phyloP scores from a whole-genome alignment of 2,113 vertebrate genomes.

The Muscicapa adusta region DNA sequence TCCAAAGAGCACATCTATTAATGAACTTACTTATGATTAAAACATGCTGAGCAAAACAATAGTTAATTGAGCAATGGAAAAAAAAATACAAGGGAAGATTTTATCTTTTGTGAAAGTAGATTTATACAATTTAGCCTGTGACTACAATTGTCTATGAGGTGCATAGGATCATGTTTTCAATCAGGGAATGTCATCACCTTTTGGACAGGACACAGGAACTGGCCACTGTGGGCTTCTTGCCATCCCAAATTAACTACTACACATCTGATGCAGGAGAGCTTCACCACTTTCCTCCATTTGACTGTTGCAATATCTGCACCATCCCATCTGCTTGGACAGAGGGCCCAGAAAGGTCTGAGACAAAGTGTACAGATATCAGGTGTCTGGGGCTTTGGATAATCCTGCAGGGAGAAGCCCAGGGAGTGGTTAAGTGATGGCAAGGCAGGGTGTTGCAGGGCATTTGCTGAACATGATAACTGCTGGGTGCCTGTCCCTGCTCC shows the following conservation, averaged over 20 bases:
- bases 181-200: conserved; percentile 8
- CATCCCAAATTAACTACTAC: conserved; percentile 3
- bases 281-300: background rate
- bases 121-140: conserved; percentile 22
- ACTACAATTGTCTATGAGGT: conserved; percentile 44
- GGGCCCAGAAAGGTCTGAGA: background rate
- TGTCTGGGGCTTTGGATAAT: background rate
- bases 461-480: background rate
- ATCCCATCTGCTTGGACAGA: background rate
- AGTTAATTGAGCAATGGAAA: conserved; percentile 58
- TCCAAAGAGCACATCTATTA: conserved; percentile 40
- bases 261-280: background rate
- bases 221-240: conserved; percentile 16
- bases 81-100: conserved; percentile 49
- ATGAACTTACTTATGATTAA: conserved; percentile 50
- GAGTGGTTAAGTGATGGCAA: background rate
- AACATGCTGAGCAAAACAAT: conserved; percentile 55
- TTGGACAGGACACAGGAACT: conserved; percentile 61
- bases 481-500: background rate
- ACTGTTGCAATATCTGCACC: background rate
- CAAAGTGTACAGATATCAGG: accelerated
- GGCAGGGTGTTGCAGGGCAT: background rate
- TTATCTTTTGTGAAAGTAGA: conserved; percentile 46
- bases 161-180: conserved; percentile 24
- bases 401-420: background rate